Conservation (phyloP, 2,113 vertebrate species). For the Zosterops hypoxanthus region DNA sequence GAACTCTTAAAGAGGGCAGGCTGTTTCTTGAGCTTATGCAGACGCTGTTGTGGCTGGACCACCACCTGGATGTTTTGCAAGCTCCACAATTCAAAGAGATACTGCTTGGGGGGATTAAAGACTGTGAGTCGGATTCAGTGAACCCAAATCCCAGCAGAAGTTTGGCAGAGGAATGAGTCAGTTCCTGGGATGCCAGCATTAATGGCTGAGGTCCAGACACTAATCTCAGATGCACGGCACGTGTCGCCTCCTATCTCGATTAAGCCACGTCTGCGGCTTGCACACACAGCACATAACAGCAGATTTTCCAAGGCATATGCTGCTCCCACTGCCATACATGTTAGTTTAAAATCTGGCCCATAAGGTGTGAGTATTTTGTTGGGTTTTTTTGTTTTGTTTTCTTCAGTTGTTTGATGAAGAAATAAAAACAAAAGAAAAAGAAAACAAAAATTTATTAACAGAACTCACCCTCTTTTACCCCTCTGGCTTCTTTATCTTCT, state of each 20-base stretch:
- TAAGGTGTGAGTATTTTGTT: background rate
- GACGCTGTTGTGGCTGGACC: conserved; percentile 22
- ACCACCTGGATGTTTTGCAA: conserved; percentile 59
- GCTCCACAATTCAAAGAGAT: conserved; percentile 56
- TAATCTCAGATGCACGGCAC: conserved; percentile 75
- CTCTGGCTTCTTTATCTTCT: background rate
- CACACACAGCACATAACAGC: conserved; percentile 12
- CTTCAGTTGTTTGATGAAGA: background rate
- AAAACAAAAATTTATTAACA: background rate
- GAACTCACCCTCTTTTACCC: background rate
- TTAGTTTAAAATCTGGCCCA: conserved; percentile 36
- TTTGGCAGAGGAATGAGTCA: conserved; percentile 74
- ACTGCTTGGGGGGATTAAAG: conserved; percentile 53
- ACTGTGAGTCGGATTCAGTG: conserved; percentile 67
- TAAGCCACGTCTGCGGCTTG: conserved; percentile 66
- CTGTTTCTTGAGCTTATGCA: background rate
- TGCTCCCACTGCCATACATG: background rate
- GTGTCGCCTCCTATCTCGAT: conserved; percentile 71
- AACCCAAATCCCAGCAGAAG: conserved; percentile 75
- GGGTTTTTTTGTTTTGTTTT: background rate
- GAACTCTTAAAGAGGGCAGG: background rate
- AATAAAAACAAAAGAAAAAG: background rate
- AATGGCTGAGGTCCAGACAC: conserved; percentile 73
- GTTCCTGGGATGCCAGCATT: conserved; percentile 74
- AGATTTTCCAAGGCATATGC: conserved; percentile 54